Evolutionary conservation across 23 tunicate genomes (phyloP), one percentile per base, ranked within the genome.

Genomic region (Trididemnum nubilum): DNA sequence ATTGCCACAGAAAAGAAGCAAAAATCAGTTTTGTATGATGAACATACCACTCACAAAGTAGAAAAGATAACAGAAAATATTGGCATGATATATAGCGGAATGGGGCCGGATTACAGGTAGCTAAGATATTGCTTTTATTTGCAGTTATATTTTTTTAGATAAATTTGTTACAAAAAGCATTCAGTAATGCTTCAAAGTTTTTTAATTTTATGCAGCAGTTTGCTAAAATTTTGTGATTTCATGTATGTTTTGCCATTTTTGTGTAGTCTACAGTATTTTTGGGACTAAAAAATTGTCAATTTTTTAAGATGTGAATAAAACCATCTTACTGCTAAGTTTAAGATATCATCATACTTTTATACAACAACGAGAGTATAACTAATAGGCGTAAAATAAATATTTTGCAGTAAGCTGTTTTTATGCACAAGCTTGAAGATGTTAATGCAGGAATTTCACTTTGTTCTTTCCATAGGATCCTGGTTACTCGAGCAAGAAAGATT

Each of bases 41-140:
- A 96, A 81, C 73, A 81, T 37, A 87, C 90, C 81, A 91, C 87
- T 44, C 94, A 88, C 63, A 96, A 96, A 88, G 97, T 96, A 59
- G 99, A 96, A 80, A 54, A 87, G 1, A 84, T 96, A 22, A 91
- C 97, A 21, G 81, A 83, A 0, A 90, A 96, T 83, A 96, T 96
- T 80, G 99, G 99, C 36, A 91, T 96, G 82, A 85, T 96, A 3
- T 96, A 96, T 76, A 86, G 97, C 73, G 99, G 99, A 66, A 96
- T 96, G 99, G 99, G 99, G 2, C 99, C 99, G 0, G 99, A 96
- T 71, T 96, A 96, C 67, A 83, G 98, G 98, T 92, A n/a, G n/a
- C n/a, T n/a, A 35, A 0, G 37, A 70, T 69, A 5, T 69, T 32
- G 36, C 32, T 7, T 12, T 69, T 33, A 4, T 69, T 69, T 69